Evolutionary conservation across 2,797 vertebrate genomes (phyloP).

Genomic region (Amblyraja radiata): DNA sequence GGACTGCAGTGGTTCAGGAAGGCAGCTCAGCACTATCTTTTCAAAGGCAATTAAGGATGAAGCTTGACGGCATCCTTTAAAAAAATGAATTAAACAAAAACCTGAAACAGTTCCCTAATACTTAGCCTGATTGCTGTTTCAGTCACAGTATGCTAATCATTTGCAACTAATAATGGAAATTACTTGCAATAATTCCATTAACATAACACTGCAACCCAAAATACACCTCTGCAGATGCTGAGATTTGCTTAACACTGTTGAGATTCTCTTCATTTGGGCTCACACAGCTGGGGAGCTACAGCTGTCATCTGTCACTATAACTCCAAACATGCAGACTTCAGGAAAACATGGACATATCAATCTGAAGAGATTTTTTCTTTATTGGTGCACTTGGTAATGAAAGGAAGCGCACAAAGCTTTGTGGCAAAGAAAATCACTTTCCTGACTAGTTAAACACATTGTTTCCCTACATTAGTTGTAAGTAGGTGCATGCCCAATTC

Average conservation of each 20-base stretch:
- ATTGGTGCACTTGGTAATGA: not conserved
- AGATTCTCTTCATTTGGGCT: not conserved
- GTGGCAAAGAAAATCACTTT: not conserved
- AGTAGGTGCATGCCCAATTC: not conserved
- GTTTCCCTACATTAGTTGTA: not conserved
- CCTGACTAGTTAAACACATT: constrained; percentile 3
- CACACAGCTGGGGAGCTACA: not conserved
- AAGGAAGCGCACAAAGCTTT: not conserved
- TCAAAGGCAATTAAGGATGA: too few relatives aligned
- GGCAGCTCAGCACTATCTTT: too few relatives aligned
- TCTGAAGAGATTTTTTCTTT: not conserved
- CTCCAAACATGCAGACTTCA: not conserved
- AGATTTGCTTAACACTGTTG: not conserved
- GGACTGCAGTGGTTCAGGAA: too few relatives aligned
- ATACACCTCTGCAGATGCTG: not conserved
- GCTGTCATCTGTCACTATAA: not conserved
- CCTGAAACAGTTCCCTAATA: not conserved
- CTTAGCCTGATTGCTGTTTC: not conserved
- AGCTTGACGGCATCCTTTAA: too few relatives aligned
- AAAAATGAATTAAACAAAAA: not conserved
- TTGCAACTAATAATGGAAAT: not conserved
- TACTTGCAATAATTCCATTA: not conserved
- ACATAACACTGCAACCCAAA: not conserved
- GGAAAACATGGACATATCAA: not conserved
- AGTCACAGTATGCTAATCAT: not conserved